These are phyloP conservation scores for Cyanoderma ruficeps DNA, from an alignment of 2,113 vertebrate genomes.

Conservation along the genomic window DNA sequence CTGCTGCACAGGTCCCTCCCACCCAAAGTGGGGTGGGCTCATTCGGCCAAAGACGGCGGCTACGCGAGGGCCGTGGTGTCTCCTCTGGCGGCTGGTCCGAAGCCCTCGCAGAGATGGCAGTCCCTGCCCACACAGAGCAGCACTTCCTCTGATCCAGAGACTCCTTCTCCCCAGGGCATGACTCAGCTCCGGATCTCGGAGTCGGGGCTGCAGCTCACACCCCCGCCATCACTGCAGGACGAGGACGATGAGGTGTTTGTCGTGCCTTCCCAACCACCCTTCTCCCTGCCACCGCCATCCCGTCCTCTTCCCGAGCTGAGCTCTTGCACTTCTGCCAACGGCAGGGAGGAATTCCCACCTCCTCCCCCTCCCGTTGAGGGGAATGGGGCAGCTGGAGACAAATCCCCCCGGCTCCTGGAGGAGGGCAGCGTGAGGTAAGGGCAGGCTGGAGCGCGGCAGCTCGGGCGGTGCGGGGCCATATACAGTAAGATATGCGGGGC, in stretches of 20 bases:
- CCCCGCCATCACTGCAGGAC: conserved; percentile 40
- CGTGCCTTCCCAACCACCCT: conserved; percentile 26
- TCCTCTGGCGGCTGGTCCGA: neutral
- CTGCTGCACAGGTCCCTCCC: conserved; percentile 48
- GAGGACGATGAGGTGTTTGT: conserved; percentile 88
- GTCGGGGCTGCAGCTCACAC: conserved; percentile 68
- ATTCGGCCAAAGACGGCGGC: neutral
- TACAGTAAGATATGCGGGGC: neutral
- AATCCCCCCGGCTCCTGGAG: neutral
- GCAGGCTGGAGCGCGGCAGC: fast-evolving
- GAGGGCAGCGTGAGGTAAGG: conserved; percentile 64
- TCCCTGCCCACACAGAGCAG: conserved; percentile 30
- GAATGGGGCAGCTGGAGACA: neutral
- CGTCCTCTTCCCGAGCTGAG: conserved; percentile 10
- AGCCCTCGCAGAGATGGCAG: conserved; percentile 31
- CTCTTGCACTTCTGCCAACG: neutral
- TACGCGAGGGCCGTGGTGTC: neutral
- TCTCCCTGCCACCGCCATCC: conserved; percentile 27
- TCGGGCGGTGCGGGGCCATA: neutral
- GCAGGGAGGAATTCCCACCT: conserved; percentile 70
- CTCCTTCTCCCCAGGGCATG: conserved; percentile 6
- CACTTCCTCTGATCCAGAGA: conserved; percentile 68
- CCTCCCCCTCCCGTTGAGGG: conserved; percentile 1
- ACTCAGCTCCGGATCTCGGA: conserved; percentile 83
- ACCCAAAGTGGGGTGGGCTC: conserved; percentile 32